Evolutionary conservation across 2,113 vertebrate species (phyloP).

Genomic region (Caloenas nicobarica): DNA sequence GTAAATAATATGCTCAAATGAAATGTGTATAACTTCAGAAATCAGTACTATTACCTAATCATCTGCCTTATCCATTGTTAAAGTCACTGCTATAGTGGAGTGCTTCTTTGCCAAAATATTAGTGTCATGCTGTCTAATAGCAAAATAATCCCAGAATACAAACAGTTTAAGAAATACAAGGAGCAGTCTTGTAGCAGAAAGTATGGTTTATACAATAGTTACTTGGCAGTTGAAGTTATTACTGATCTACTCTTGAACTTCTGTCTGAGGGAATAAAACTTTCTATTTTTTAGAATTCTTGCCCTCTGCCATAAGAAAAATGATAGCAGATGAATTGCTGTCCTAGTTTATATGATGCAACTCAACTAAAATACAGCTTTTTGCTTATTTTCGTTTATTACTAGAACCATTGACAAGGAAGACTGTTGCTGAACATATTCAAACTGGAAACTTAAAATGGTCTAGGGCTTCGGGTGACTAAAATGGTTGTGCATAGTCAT

Average conservation of each 20-base stretch:
- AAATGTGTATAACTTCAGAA: background rate
- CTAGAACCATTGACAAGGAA: background rate
- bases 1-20: background rate
- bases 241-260: background rate
- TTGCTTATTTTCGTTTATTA: background rate
- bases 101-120: background rate
- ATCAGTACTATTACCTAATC: background rate
- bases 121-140: background rate
- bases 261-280: background rate
- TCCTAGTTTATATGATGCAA: background rate
- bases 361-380: background rate
- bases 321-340: background rate
- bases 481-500: background rate
- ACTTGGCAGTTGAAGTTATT: background rate
- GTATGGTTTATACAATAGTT: background rate
- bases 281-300: background rate
- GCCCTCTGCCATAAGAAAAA: background rate
- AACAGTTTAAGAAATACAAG: background rate
- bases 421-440: background rate
- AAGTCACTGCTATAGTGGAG: background rate
- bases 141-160: background rate
- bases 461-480: background rate
- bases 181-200: background rate
- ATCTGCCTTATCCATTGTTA: background rate
- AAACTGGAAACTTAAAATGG: background rate